phyloP scores from a whole-genome alignment of 2,888 invertebrate genomes.

The Linyphia triangularis region DNA sequence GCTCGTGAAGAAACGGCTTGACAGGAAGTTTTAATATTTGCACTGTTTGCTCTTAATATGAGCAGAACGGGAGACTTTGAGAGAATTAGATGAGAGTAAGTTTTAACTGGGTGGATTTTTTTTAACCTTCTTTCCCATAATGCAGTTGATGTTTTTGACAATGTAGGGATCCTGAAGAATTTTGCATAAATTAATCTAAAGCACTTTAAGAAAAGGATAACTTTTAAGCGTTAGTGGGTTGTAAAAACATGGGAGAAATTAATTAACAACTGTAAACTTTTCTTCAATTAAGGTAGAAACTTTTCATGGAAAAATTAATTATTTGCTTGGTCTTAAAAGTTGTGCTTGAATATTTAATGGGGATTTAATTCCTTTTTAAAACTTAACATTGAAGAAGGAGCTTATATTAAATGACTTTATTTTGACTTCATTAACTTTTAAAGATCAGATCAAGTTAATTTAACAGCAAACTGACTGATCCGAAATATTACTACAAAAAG shows the following conservation, averaged over 20 bases:
- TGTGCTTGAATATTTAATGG: not conserved
- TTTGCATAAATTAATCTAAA: constrained; percentile 15
- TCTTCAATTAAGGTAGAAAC: not conserved
- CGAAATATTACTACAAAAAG: no score
- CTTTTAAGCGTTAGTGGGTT: not conserved
- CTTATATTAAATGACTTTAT: not conserved
- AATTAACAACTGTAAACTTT: not conserved
- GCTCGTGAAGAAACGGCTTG: constrained; percentile 53
- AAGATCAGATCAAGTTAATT: no score
- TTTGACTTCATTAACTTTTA: not conserved
- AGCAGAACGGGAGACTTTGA: not conserved
- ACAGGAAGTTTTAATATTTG: constrained; percentile 73
- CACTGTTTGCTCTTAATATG: constrained; percentile 28
- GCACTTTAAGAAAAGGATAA: constrained; percentile 15
- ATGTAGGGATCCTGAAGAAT: constrained; percentile 4
- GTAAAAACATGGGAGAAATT: not conserved
- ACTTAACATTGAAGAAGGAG: not conserved
- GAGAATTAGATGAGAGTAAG: constrained; percentile 10
- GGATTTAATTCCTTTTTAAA: not conserved
- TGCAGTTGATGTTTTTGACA: constrained; percentile 22
- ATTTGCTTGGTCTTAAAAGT: not conserved
- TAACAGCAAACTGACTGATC: no score
- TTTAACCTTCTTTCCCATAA: not conserved
- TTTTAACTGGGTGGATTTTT: constrained; percentile 12
- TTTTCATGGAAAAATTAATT: not conserved